These are phyloP conservation scores for Ptychochromis oligacanthus DNA, from an alignment of 2,113 vertebrate genomes.

Conservation along the genomic window DNA sequence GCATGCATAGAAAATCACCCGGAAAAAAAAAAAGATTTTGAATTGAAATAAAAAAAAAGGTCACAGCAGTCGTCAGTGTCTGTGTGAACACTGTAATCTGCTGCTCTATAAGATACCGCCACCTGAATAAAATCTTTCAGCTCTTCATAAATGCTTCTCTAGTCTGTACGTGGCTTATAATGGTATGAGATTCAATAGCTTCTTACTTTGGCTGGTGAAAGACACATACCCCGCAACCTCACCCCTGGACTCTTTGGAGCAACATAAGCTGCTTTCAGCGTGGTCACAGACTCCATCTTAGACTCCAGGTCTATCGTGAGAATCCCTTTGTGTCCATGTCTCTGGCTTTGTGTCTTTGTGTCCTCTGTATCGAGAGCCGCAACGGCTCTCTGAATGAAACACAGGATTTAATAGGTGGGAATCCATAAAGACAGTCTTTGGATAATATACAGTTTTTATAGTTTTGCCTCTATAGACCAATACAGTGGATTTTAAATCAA, in stretches of 20 bases:
- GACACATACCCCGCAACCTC: slow-evolving; percentile 65
- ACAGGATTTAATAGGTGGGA: background rate
- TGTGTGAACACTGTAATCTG: background rate
- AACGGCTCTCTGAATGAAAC: slow-evolving; percentile 50
- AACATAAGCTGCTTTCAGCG: slow-evolving; percentile 45
- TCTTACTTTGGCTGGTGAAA: background rate
- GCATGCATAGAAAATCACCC: background rate
- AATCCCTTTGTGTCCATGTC: slow-evolving; percentile 64
- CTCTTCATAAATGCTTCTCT: background rate
- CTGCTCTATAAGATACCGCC: background rate
- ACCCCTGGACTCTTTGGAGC: slow-evolving; percentile 50
- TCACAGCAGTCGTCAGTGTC: background rate
- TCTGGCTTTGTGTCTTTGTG: slow-evolving; percentile 30
- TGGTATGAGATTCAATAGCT: background rate
- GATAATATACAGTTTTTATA: background rate
- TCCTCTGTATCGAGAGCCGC: slow-evolving; percentile 29
- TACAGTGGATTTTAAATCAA: background rate
- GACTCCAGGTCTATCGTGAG: slow-evolving; percentile 51
- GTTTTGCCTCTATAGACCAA: background rate
- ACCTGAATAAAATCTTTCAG: background rate
- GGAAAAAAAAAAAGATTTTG: background rate
- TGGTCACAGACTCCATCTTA: slow-evolving; percentile 63
- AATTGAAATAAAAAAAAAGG: background rate
- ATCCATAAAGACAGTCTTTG: background rate
- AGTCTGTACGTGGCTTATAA: background rate